Percentiles rank a stretch among this genome's conserved stretches.
Conservation (phyloP, 2,797 vertebrate species). For the Poeciliopsis infans region DNA sequence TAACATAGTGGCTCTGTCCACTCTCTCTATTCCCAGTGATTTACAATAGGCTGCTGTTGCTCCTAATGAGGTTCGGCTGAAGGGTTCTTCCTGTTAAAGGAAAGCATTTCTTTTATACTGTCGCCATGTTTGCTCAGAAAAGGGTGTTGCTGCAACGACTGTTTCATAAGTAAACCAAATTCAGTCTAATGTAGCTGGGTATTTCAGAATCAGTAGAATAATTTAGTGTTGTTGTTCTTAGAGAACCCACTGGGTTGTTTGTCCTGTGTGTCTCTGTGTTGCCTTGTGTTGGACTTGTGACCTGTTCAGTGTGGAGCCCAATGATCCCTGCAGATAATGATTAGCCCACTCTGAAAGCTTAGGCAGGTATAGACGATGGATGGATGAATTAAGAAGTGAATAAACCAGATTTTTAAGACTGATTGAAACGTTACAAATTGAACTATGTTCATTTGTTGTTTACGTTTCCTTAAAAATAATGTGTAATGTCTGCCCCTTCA, state of each 20-base stretch:
- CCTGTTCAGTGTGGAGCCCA: background rate
- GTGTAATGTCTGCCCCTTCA: background rate
- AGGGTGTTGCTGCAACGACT: background rate
- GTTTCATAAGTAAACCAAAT: background rate
- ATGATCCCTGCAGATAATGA: background rate
- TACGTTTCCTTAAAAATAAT: conserved; percentile 4
- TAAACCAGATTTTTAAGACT: background rate
- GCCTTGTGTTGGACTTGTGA: background rate
- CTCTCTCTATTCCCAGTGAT: background rate
- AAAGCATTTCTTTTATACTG: background rate
- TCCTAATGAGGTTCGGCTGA: background rate
- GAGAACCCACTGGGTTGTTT: background rate
- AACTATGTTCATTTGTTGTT: background rate
- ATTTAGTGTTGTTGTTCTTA: background rate
- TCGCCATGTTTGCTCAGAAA: background rate
- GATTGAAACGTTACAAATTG: background rate
- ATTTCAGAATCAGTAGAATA: background rate
- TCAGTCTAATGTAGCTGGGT: background rate
- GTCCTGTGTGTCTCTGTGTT: background rate
- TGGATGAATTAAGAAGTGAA: background rate
- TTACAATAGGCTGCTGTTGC: background rate
- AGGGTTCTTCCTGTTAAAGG: background rate
- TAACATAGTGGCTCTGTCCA: background rate
- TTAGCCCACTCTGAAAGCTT: background rate
- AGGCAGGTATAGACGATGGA: background rate